These are phyloP conservation scores for Pteropus alecto DNA, from an alignment of 2,113 vertebrate genomes.

Conservation along the genomic window DNA sequence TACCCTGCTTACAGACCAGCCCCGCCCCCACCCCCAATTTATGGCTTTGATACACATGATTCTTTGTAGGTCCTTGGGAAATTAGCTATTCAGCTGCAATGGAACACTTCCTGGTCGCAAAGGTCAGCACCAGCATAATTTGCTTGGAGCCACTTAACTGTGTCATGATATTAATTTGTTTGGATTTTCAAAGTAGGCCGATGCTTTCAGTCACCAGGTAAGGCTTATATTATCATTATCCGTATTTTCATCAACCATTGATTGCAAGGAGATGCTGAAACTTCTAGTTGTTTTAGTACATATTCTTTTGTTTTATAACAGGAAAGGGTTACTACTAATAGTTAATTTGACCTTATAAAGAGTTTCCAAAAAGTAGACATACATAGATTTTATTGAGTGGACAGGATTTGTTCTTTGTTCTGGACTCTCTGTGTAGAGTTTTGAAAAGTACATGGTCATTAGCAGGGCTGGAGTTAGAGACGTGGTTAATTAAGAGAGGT, in stretches of 20 bases:
- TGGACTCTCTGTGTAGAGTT: neutral
- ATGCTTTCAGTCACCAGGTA: neutral
- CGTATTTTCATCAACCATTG: neutral
- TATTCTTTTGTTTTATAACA: neutral
- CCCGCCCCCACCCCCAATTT: neutral
- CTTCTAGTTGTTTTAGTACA: neutral
- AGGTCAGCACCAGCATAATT: neutral
- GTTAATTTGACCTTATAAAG: neutral
- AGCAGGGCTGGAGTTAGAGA: neutral
- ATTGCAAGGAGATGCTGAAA: neutral
- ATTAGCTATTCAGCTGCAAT: neutral
- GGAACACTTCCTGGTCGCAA: neutral
- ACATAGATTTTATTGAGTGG: neutral
- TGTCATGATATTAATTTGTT: neutral
- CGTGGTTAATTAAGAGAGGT: neutral
- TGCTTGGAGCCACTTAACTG: neutral
- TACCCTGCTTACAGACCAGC: neutral
- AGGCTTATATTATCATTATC: neutral
- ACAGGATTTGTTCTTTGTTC: neutral
- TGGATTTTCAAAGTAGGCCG: neutral
- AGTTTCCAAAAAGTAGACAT: neutral
- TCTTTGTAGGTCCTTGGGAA: neutral
- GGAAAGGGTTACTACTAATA: neutral
- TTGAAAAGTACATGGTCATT: neutral
- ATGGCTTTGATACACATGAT: neutral